Conservation (phyloP, 2,888 invertebrate genomes). For the Cyrtodaria siliqua region DNA sequence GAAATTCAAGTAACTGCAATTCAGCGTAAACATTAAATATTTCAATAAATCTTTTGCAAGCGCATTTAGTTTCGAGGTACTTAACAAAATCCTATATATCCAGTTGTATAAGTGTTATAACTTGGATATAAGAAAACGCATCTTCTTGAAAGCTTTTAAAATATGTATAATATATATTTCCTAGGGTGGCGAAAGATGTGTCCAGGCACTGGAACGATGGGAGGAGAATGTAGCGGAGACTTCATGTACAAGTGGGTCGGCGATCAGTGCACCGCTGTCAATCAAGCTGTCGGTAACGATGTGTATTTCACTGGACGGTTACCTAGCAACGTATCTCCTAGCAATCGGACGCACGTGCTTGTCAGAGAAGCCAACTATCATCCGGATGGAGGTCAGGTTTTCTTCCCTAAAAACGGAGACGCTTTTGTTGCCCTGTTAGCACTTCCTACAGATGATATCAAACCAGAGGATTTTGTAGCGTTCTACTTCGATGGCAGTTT, state of each 20-base stretch:
- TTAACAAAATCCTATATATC: too few relatives aligned
- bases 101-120: too few relatives aligned
- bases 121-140: too few relatives aligned
- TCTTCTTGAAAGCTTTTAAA: too few relatives aligned
- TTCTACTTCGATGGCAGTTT: constrained; percentile 74
- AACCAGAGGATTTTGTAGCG: constrained; percentile 62
- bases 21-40: too few relatives aligned
- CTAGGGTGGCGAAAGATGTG: constrained; percentile 63
- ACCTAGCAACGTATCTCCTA: constrained; percentile 51
- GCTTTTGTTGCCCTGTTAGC: constrained; percentile 63
- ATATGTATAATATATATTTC: too few relatives aligned
- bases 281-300: constrained; percentile 63
- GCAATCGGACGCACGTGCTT: constrained; percentile 64
- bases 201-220: constrained; percentile 59
- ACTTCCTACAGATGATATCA: constrained; percentile 65
- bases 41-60: too few relatives aligned
- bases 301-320: constrained; percentile 60
- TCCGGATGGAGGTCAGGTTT: constrained; percentile 73
- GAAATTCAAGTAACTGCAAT: too few relatives aligned
- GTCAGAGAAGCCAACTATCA: constrained; percentile 70
- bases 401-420: constrained; percentile 61
- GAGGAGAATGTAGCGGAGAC: constrained; percentile 60
- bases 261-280: constrained; percentile 57
- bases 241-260: constrained; percentile 66
- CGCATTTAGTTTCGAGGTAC: too few relatives aligned